Evolutionary conservation across 1,140 invertebrate species (phyloP), one percentile per base, ranked within the genome.

Genomic region (Chironomus tepperi): DNA sequence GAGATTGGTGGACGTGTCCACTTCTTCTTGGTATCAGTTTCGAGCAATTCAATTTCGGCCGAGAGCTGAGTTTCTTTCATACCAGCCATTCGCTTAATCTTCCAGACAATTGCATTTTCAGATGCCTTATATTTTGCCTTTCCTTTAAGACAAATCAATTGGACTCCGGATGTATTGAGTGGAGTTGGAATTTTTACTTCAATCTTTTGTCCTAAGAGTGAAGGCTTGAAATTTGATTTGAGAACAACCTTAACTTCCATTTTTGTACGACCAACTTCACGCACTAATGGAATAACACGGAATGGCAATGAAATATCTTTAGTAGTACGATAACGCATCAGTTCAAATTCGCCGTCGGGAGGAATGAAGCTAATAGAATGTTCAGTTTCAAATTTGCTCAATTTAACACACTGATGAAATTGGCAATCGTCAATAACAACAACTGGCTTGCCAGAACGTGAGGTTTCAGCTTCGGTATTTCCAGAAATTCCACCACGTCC

Each of bases 1-100:
- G 98, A 99, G 79, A 99, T 99, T n/a, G 98, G 98, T 43, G 98
- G 98, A 74, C 98, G 87, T 7, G 98, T 99, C 98, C 98, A 99
- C 84, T 99, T 99, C 84, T 99, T 99, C 84, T 99, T 99, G 1
- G 94, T 96, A 80, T 98, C 96, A 5, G 98, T 99, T 83, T 98
- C 96, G 42, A 99, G 85, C n/a, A 99, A 85, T 83, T 99, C 98
- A 75, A 99, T 99, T 85, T 99, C 98, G 0, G 98, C 98, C 19
- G 97, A 99, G 12, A 99, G 85, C 82, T 99, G 98, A 0, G 97
- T 99, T 81, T 99, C 98, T 82, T 99, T 99, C 97, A 99, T 99
- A 12, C 98, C 98, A 6, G 96, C 97, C 97, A 99, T 99, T 72
- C 98, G 89, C 83, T 99, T 99, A 75, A 99, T 99, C 81, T 99